Evolutionary conservation across 2,113 vertebrate species (phyloP).

Genomic region (Xyliphius kryptos): DNA sequence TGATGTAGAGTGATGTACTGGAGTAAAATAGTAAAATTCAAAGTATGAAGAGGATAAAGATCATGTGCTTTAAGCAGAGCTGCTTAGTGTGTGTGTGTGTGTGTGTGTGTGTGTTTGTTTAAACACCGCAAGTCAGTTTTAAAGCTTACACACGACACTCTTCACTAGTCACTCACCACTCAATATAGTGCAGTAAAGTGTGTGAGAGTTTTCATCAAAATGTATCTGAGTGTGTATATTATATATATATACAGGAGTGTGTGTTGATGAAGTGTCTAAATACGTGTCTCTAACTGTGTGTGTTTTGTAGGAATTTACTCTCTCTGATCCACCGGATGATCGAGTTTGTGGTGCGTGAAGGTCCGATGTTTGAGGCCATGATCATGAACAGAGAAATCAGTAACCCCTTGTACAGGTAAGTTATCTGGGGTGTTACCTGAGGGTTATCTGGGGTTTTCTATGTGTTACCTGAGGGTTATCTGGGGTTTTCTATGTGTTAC

Average conservation of each 20-base stretch:
- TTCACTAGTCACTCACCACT: no score
- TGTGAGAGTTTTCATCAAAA: neutral
- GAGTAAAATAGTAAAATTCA: no score
- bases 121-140: slow-evolving; percentile 39
- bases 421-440: no score
- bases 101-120: slow-evolving; percentile 24
- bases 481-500: no score
- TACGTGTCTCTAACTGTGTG: slow-evolving; percentile 98
- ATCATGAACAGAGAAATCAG: slow-evolving; percentile 99
- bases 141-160: slow-evolving; percentile 31
- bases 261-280: slow-evolving; percentile 69
- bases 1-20: no score
- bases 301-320: slow-evolving; percentile 99
- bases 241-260: no score
- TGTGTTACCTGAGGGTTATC: no score
- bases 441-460: no score
- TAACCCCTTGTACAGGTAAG: slow-evolving; percentile 97
- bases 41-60: neutral
- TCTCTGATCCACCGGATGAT: slow-evolving; percentile 99
- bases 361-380: no score
- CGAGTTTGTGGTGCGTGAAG: slow-evolving; percentile 99
- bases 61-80: no score
- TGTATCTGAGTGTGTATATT: no score
- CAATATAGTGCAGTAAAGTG: neutral
- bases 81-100: slow-evolving; percentile 13